phyloP scores from a whole-genome alignment of 2,888 invertebrate species.

The Mythimna pallens region DNA sequence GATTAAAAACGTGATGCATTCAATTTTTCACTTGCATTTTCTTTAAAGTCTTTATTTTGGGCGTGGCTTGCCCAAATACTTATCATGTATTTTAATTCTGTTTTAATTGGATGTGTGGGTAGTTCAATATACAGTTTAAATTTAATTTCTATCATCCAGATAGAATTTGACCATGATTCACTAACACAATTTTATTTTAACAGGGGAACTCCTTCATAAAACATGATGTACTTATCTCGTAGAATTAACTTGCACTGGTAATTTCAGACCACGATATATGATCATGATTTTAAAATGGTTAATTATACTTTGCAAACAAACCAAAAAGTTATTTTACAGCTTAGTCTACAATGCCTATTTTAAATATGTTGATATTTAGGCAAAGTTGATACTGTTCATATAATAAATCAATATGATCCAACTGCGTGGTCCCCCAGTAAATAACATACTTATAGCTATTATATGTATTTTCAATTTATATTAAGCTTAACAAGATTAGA shows the following conservation, averaged over 20 bases:
- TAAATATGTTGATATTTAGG: conserved; percentile 5
- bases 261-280: background rate
- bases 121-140: background rate
- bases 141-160: conserved; percentile 6
- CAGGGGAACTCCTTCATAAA: conserved; percentile 2
- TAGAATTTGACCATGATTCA: conserved; percentile 9
- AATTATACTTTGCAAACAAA: conserved; percentile 32
- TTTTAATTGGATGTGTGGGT: background rate
- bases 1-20: background rate
- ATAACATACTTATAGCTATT: conserved; percentile 29
- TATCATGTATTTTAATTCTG: background rate
- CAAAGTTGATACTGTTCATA: conserved; percentile 13
- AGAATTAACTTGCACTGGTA: background rate
- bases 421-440: conserved; percentile 54
- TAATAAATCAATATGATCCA: conserved; percentile 35
- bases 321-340: background rate
- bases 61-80: background rate
- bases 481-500: conserved; percentile 17
- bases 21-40: background rate
- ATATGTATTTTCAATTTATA: conserved; percentile 21
- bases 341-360: background rate
- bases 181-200: conserved; percentile 4
- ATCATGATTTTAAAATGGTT: background rate
- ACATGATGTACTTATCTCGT: background rate
- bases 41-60: background rate